Evolutionary conservation across 2,797 vertebrate genomes (phyloP).

Genomic region (Siniperca undulata): DNA sequence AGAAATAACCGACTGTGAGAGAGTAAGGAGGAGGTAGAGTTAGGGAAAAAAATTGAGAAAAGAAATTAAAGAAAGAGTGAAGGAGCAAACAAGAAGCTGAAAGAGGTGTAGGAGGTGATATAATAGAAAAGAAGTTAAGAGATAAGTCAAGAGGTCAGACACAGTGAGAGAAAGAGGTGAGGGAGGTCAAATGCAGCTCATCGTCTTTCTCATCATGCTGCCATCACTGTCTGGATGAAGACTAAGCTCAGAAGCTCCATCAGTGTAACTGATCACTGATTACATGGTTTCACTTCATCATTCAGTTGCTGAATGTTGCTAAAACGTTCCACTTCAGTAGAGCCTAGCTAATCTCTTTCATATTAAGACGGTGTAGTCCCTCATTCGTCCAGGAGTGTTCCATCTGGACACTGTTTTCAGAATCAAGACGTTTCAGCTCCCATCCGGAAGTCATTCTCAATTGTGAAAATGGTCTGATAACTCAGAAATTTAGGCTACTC

Average conservation of each 20-base stretch:
- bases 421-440: no score
- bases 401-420: no score
- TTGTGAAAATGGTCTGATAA: no score
- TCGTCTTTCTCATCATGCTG: slow-evolving; percentile 29
- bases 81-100: not conserved
- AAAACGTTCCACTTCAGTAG: not conserved
- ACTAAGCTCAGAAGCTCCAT: slow-evolving; percentile 6
- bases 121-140: not conserved
- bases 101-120: not conserved
- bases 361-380: not conserved
- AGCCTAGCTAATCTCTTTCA: not conserved
- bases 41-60: not conserved
- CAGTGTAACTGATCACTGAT: slow-evolving; percentile 30
- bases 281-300: slow-evolving; percentile 38
- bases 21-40: not conserved
- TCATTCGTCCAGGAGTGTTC: no score
- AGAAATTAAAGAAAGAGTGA: not conserved
- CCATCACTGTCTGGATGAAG: slow-evolving; percentile 15
- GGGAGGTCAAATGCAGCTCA: slow-evolving; percentile 8
- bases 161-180: slow-evolving; percentile 11
- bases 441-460: no score
- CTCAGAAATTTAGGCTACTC: no score
- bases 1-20: not conserved
- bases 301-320: slow-evolving; percentile 1
- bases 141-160: slow-evolving; percentile 15